Evolutionary conservation across 2,113 vertebrate genomes (phyloP).

Genomic region (Lepisosteus osseus): DNA sequence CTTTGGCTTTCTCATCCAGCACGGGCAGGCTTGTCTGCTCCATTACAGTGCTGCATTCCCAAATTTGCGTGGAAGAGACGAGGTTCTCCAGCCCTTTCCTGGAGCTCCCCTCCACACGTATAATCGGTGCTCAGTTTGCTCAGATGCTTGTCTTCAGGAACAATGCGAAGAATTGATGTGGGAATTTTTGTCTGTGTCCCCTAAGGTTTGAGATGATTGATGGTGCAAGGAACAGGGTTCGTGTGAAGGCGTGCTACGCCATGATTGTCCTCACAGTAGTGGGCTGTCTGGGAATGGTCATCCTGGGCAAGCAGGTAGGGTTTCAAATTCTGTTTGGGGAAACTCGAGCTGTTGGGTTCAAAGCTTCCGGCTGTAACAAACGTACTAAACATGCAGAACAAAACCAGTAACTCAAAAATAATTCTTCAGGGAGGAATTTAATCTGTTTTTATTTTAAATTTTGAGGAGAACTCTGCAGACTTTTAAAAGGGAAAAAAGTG

Average conservation of each 20-base stretch:
- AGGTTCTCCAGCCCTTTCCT: no score
- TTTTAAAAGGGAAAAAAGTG: no score
- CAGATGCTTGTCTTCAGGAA: no score
- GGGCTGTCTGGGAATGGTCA: conserved; percentile 69
- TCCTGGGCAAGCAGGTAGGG: conserved; percentile 82
- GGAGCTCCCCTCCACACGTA: not conserved
- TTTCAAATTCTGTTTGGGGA: not conserved
- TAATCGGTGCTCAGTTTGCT: not conserved
- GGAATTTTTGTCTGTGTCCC: not conserved
- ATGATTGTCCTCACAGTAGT: conserved; percentile 79
- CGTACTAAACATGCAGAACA: no score
- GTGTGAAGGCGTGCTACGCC: conserved; percentile 76
- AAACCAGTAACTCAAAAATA: not conserved
- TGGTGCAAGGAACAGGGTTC: conserved; percentile 73
- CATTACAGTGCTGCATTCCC: no score
- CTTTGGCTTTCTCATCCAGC: no score
- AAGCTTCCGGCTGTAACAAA: no score
- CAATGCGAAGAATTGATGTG: no score
- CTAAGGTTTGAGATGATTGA: conserved; percentile 78
- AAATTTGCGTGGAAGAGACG: no score
- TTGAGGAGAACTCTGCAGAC: no score
- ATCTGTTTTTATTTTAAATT: not conserved
- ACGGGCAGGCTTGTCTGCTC: no score
- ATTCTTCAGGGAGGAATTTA: no score
- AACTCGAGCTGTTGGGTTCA: not conserved